These are phyloP conservation scores for Chelonia mydas DNA, from an alignment of 2,797 vertebrate species.

Conservation along the genomic window DNA sequence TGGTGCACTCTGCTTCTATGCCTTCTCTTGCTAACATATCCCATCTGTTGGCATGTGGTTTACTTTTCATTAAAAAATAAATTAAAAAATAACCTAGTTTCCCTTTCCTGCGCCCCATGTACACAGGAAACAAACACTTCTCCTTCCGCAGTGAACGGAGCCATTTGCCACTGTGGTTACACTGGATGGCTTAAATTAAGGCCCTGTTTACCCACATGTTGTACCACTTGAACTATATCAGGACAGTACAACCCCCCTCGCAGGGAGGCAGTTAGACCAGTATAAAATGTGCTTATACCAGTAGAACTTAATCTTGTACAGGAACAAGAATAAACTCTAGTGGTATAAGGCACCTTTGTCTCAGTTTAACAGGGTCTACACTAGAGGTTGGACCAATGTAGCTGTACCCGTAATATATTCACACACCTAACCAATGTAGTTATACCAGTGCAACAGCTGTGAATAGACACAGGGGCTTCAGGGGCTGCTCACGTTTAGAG, in stretches of 20 bases:
- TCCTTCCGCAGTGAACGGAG: neutral
- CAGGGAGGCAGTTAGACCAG: fast-evolving
- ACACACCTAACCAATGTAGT: neutral
- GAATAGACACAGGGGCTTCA: neutral
- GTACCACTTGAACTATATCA: fast-evolving
- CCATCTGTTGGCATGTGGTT: neutral
- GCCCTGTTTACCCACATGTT: neutral
- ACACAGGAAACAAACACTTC: neutral
- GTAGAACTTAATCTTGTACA: fast-evolving
- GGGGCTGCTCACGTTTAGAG: neutral
- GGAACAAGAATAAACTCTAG: fast-evolving
- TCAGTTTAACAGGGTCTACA: fast-evolving
- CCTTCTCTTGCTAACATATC: neutral
- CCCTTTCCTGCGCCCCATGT: fast-evolving
- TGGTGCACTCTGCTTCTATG: neutral
- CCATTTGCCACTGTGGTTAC: neutral
- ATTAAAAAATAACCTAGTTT: neutral
- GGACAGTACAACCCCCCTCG: neutral
- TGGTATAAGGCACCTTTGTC: neutral
- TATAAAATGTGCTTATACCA: fast-evolving
- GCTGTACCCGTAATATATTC: neutral
- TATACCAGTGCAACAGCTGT: neutral
- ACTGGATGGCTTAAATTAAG: neutral
- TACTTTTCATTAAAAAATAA: neutral
- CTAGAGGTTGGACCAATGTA: neutral